Percentiles rank a stretch among this genome's conserved stretches.
phyloP scores from a whole-genome alignment of 2,797 vertebrate genomes.

The Halcyon smyrnensis region DNA sequence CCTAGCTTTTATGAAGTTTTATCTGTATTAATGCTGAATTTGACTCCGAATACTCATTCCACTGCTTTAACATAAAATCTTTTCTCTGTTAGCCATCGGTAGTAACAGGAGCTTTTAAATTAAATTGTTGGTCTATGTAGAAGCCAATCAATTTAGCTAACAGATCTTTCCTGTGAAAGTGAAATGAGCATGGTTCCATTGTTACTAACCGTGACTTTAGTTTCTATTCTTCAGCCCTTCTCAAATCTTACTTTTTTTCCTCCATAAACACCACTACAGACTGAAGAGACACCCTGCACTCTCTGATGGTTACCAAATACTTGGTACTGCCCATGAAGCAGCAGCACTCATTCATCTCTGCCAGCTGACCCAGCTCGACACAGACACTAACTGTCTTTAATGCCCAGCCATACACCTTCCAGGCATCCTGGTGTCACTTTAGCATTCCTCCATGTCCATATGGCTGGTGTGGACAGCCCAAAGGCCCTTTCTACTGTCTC shows the following conservation, averaged over 20 bases:
- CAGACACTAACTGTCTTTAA: background rate
- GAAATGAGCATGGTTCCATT: background rate
- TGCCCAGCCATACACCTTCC: background rate
- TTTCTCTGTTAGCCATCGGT: background rate
- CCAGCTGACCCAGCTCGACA: fast-evolving
- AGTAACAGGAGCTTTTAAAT: background rate
- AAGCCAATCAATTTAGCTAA: background rate
- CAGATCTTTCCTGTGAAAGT: background rate
- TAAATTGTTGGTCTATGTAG: background rate
- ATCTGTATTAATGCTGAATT: background rate
- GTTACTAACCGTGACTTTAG: background rate
- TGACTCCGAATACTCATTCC: background rate
- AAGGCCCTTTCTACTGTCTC: background rate
- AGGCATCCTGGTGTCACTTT: background rate
- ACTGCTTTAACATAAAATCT: background rate
- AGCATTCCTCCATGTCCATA: background rate
- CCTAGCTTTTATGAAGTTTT: background rate
- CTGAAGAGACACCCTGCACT: background rate
- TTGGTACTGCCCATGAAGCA: background rate
- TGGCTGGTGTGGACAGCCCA: background rate
- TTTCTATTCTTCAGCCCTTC: background rate
- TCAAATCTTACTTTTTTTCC: background rate
- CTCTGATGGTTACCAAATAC: background rate
- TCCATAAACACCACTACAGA: background rate
- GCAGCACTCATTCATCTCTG: background rate